Evolutionary conservation across 2,797 vertebrate genomes (phyloP).

Genomic region (Ficedula albicollis): DNA sequence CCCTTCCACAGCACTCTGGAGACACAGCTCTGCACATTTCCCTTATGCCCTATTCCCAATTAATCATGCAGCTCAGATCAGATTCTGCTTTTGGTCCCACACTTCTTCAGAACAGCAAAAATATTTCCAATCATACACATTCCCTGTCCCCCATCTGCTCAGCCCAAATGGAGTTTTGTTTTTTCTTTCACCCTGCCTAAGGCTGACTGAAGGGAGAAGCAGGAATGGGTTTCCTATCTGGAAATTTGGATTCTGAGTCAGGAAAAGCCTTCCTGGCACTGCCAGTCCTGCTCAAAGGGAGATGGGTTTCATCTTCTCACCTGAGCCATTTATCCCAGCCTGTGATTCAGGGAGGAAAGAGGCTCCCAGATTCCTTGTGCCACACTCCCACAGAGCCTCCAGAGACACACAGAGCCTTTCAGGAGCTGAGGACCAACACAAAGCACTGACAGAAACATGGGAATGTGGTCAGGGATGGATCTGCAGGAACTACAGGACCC

Average conservation of each 20-base stretch:
- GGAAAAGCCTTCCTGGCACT: neutral
- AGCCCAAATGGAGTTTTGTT: neutral
- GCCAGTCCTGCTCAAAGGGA: neutral
- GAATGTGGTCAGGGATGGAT: neutral
- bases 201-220: neutral
- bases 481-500: accelerated
- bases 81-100: neutral
- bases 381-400: neutral
- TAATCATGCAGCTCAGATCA: neutral
- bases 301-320: neutral
- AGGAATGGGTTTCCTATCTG: neutral
- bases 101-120: neutral
- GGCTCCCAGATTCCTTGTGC: neutral
- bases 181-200: neutral
- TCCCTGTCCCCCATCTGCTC: neutral
- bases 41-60: neutral
- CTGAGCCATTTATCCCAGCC: neutral
- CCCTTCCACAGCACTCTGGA: neutral
- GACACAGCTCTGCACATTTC: neutral
- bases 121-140: neutral
- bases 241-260: neutral
- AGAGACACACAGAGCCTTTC: neutral
- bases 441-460: neutral
- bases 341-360: neutral
- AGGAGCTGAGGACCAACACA: neutral